Conservation (phyloP, 92 coral and sea anemone genomes). For the Phenganax marumi region DNA sequence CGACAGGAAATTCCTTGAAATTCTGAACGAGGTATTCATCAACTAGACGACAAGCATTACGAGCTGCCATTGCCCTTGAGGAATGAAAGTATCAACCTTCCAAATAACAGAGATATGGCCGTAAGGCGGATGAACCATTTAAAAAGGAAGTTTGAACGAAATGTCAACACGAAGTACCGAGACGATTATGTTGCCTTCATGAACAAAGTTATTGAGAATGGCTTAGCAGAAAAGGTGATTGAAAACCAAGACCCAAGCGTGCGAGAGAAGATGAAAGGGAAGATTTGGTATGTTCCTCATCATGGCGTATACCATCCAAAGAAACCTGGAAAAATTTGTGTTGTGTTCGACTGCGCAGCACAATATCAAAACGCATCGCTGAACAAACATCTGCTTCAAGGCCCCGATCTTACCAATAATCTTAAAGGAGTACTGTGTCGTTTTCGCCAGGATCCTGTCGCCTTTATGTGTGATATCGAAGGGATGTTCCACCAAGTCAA, state of each 20-base stretch:
- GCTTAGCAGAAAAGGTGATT: slow-evolving; percentile 41
- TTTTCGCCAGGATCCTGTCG: slow-evolving; percentile 55
- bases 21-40: slow-evolving; percentile 27
- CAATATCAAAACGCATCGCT: background rate
- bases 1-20: slow-evolving; percentile 45
- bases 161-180: background rate
- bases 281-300: background rate
- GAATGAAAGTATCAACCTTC: background rate
- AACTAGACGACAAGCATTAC: slow-evolving; percentile 46
- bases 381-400: background rate
- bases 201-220: slow-evolving; percentile 39
- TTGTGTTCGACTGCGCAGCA: slow-evolving; percentile 10
- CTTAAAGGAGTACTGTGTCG: slow-evolving; percentile 40
- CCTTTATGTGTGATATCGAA: slow-evolving; percentile 54
- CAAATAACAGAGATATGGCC: slow-evolving; percentile 8
- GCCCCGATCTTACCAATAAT: slow-evolving; percentile 4
- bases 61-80: slow-evolving; percentile 46
- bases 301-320: slow-evolving; percentile 13
- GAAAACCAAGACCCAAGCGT: background rate
- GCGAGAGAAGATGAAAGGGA: background rate
- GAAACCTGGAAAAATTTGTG: slow-evolving; percentile 3
- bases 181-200: slow-evolving; percentile 21
- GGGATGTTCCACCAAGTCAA: slow-evolving; percentile 55
- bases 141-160: background rate
- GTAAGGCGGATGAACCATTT: slow-evolving; percentile 5